phyloP scores from a whole-genome alignment of 2,797 vertebrate genomes.

The Peromyscus aztecus region DNA sequence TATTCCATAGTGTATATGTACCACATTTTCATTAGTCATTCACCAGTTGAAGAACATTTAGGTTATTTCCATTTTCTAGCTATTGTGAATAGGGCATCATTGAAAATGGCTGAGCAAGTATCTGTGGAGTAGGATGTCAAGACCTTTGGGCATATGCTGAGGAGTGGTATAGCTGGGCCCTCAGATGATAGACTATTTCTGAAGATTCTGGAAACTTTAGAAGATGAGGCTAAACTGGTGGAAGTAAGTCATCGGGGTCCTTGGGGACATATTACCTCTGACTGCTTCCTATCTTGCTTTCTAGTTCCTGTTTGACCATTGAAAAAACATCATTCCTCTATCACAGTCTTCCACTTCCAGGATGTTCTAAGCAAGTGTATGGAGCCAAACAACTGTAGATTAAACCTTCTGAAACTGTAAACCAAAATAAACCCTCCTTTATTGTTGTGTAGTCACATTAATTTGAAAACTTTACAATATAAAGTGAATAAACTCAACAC shows the following conservation, averaged over 20 bases:
- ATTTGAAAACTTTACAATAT: not conserved
- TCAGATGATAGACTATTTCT: not conserved
- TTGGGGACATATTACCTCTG: not conserved
- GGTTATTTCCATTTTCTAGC: no score
- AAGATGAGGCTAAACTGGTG: not conserved
- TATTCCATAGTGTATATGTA: no score
- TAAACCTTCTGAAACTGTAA: not conserved
- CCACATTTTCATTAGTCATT: no score
- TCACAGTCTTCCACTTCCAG: not conserved
- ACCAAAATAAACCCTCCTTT: not conserved
- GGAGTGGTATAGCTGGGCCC: not conserved
- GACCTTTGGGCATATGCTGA: not conserved
- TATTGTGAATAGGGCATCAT: not conserved
- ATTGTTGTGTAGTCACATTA: not conserved
- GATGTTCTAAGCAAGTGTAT: not conserved
- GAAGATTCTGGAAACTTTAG: not conserved
- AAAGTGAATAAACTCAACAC: constrained; percentile 16
- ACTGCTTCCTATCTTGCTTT: not conserved
- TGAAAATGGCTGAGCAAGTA: not conserved
- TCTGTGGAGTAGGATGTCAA: no score
- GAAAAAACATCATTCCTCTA: not conserved
- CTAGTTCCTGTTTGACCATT: not conserved
- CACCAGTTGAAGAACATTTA: no score
- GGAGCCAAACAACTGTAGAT: no score
- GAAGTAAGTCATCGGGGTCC: not conserved